These are phyloP conservation scores for Parapsyche elsis DNA, from an alignment of 1,140 invertebrate species.

Conservation along the genomic window DNA sequence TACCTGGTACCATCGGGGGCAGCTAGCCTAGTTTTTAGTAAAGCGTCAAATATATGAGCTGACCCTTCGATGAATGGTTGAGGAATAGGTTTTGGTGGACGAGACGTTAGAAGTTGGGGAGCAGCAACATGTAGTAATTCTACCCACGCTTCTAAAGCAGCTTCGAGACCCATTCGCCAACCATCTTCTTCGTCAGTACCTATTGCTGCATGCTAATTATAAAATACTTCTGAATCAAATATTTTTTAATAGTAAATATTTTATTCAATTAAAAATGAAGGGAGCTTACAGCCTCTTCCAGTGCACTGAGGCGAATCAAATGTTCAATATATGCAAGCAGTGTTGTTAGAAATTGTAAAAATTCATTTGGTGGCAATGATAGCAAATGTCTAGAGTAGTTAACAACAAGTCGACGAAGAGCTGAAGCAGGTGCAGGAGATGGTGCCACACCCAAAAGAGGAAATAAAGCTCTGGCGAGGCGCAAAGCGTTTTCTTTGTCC, in stretches of 20 bases:
- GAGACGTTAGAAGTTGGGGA: conserved; percentile 64
- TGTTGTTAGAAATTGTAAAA: conserved; percentile 55
- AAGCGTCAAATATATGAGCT: conserved; percentile 79
- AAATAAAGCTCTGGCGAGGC: conserved; percentile 76
- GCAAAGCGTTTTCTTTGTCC: conserved; percentile 72
- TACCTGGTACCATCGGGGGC: conserved; percentile 82
- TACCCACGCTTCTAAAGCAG: conserved; percentile 84
- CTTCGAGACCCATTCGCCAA: conserved; percentile 82
- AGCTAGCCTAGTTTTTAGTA: conserved; percentile 83
- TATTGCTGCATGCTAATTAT: conserved; percentile 44
- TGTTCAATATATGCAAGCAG: conserved; percentile 42
- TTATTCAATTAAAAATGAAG: conserved; percentile 14
- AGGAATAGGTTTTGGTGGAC: conserved; percentile 69
- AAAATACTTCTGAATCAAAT: background rate
- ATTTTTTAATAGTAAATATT: background rate
- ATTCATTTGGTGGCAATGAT: conserved; percentile 63
- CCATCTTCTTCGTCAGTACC: conserved; percentile 72
- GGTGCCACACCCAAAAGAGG: conserved; percentile 74
- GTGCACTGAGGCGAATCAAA: conserved; percentile 43
- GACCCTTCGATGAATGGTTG: conserved; percentile 64
- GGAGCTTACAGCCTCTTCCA: conserved; percentile 48
- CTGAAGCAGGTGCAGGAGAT: conserved; percentile 74
- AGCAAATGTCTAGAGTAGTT: conserved; percentile 73
- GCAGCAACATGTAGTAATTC: conserved; percentile 71
- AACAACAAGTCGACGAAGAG: conserved; percentile 72